phyloP scores from a whole-genome alignment of 2,797 vertebrate genomes.

The Sebastiscus albofasciatus region DNA sequence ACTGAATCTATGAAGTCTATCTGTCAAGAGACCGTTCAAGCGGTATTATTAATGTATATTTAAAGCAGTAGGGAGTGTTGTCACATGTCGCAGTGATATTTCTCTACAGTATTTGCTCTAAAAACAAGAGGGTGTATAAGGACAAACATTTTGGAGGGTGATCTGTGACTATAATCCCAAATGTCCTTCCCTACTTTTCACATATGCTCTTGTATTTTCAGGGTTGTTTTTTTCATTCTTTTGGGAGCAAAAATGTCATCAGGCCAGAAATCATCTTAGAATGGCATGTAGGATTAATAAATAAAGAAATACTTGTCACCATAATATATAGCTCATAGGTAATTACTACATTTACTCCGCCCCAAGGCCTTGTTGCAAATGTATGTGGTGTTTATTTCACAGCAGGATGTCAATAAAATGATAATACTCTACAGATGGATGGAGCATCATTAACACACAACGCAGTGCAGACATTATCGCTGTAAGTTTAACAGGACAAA shows the following conservation, averaged over 20 bases:
- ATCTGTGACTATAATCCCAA: conserved; percentile 27
- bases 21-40: conserved; percentile 1
- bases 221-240: not conserved
- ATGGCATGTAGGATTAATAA: not conserved
- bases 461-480: not conserved
- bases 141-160: not conserved
- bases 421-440: not conserved
- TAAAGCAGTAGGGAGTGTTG: conserved; percentile 2
- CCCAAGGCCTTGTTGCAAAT: not conserved
- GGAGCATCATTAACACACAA: not conserved
- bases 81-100: not conserved
- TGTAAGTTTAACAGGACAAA: not conserved
- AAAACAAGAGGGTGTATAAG: not conserved
- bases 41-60: conserved; percentile 32
- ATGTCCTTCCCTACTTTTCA: conserved; percentile 7
- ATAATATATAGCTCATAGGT: not conserved
- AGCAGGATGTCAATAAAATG: not conserved
- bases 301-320: not conserved
- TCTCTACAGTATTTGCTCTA: not conserved
- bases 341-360: not conserved
- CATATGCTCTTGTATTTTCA: conserved; percentile 9
- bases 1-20: not conserved
- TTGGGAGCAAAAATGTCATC: not conserved
- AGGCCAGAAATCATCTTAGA: not conserved
- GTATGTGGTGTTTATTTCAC: not conserved